A percentile compares a stretch with the other conserved stretches of the same genome.
Conservation (phyloP, 1,140 invertebrate genomes). For the Drosophila subpulchrella region DNA sequence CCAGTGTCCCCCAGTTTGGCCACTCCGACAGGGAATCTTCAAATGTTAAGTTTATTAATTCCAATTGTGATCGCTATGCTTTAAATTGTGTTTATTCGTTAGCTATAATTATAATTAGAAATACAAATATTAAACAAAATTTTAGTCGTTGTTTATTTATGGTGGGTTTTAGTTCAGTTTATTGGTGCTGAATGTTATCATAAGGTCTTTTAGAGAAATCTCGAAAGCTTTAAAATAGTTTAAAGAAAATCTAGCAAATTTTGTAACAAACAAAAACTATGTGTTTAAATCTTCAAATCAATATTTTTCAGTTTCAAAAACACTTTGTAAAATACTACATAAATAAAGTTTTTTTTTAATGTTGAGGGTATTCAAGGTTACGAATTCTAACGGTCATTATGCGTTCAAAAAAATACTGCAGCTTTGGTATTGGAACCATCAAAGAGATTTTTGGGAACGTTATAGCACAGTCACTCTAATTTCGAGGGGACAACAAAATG, state of each 20-base stretch:
- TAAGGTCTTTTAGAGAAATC: too few species aligned
- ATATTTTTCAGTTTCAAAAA: too few species aligned
- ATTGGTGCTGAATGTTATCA: too few species aligned
- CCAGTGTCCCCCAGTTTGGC: conserved; percentile 43
- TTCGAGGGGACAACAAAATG: conserved; percentile 6
- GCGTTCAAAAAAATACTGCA: background rate
- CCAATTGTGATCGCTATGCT: conserved; percentile 50
- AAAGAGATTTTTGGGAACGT: background rate
- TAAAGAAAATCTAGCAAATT: too few species aligned
- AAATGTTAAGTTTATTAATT: conserved; percentile 38
- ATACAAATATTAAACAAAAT: conserved; percentile 12
- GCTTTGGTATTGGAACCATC: background rate
- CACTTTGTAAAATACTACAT: too few species aligned
- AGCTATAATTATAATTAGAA: conserved; percentile 27
- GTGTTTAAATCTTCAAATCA: background rate
- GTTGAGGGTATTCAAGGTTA: background rate
- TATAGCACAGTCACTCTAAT: conserved; percentile 1
- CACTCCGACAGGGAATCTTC: conserved; percentile 32
- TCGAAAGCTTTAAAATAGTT: too few species aligned
- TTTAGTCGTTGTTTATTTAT: too few species aligned
- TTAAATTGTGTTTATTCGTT: conserved; percentile 35
- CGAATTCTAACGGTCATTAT: too few species aligned
- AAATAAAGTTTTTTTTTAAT: too few species aligned
- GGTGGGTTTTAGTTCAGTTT: too few species aligned
- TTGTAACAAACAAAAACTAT: too few species aligned